Evolutionary conservation across 2,888 invertebrate genomes (phyloP), one percentile per base, ranked within the genome.

Genomic region (Ectobius pallidus): DNA sequence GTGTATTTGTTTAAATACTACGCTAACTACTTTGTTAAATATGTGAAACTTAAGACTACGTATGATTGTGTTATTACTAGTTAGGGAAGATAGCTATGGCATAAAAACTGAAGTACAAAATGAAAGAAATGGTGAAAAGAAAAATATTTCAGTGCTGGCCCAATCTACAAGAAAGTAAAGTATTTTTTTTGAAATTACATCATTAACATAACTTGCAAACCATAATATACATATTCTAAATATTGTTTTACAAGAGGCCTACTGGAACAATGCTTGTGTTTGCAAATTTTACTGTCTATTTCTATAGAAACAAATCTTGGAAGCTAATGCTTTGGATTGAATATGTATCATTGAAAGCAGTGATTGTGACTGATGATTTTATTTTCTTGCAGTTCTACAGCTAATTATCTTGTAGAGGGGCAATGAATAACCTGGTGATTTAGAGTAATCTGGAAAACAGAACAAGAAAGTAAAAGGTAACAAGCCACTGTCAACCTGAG

Each of bases 1-100:
- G 30, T 39, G 20, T 69, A 34, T 18, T 55, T 69, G 34, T 58
- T 30, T 58, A 58, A 30, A 58, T 58, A 34, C n/a, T n/a, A n/a
- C n/a, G 52, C 52, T 52, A 6, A 52, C 14, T 4, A 22, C 16
- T 52, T 39, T 52, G 1, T 52, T 52, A 52, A 9, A 9, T 52
- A 52, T 20, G 49, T 49, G 49, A 22, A 49, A 49, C 49, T 18
- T 49, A 6, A 18, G 49, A 49, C 4, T 22, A 49, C 25, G 52
- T 52, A 52, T 52, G 52, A 25, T 39, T 39, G 6, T 52, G 52
- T 52, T 25, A 52, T 25, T 25, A 25, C 52, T 52, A 52, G 52
- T 14, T 52, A 25, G 52, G 52, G 52, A 25, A 9, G 14, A 52
- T 52, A 52, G 52, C 25, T 25, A 16, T 22, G 52, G 52, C 25